A percentile compares a stretch with the other conserved stretches of the same genome.
phyloP scores from a whole-genome alignment of 2,113 vertebrate genomes.

The Chaetorhynchus papuensis region DNA sequence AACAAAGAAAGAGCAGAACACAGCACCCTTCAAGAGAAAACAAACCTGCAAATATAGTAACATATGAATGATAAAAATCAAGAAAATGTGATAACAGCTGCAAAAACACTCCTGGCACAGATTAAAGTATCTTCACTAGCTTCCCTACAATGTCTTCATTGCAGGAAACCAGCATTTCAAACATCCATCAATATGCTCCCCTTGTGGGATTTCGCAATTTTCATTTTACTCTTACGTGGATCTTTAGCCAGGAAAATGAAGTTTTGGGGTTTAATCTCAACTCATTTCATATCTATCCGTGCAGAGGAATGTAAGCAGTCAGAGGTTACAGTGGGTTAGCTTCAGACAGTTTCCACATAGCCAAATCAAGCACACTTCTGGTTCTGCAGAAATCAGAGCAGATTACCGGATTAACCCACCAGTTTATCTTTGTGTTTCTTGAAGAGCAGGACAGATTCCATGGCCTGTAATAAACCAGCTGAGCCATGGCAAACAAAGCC shows the following conservation, averaged over 20 bases:
- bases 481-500: background rate
- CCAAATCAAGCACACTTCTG: background rate
- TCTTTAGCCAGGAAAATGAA: background rate
- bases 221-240: background rate
- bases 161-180: background rate
- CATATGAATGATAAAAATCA: background rate
- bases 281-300: background rate
- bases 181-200: background rate
- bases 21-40: background rate
- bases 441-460: constrained; percentile 53
- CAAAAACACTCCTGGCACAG: background rate
- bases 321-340: background rate
- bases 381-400: background rate
- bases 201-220: background rate
- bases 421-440: constrained; percentile 51
- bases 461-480: constrained; percentile 36
- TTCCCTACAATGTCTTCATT: background rate
- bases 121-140: background rate
- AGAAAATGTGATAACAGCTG: background rate
- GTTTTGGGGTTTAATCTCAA: background rate
- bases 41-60: background rate
- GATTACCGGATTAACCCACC: constrained; percentile 5
- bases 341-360: background rate
- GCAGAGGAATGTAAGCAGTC: background rate
- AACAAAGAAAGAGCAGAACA: background rate